Evolutionary conservation across 2,113 vertebrate species (phyloP), one percentile per base, ranked within the genome.

Genomic region (Oreamnos americanus): DNA sequence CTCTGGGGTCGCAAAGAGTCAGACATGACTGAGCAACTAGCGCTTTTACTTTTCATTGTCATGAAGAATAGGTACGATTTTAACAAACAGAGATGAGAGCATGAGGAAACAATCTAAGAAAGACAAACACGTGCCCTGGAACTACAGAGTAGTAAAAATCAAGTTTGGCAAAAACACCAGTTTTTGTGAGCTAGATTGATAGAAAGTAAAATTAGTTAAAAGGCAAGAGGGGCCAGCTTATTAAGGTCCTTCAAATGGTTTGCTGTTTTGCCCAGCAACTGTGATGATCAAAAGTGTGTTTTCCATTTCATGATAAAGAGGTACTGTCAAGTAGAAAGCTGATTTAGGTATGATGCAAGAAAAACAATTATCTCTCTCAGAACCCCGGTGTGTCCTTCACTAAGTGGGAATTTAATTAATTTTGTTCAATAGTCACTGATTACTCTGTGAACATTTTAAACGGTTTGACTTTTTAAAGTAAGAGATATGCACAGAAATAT

Each of bases 391-490:
- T 47, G 47, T 85, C 76, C 67, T 92, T 76, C 39, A 47, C 36
- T 87, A 83, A 86, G 51, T 86, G 45, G 62, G 79, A 94, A 94
- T 95, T 84, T 93, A 82, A 96, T 97, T 91, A 95, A 94, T 91
- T 96, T 88, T 85, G 26, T 76, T 76, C 79, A 91, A 21, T 71
- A 88, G 57, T 36, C 88, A 90, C 55, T 96, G 82, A 97, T 91
- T 96, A 39, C 60, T 57, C 30, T 43, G 16, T 79, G 57, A 74
- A 83, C 43, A 78, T 64, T 95, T 87, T 39, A 89, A 93, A 49
- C 19, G 45, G 6, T n/a, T 67, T 43, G 90, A 71, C 12, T 45
- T 45, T 85, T 94, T 43, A 85, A 64, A 90, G n/a, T 39, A 8
- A 96, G 7, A 76, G n/a, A 28, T 8, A 53, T 47, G 39, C 45